Conservation (phyloP, 2,797 vertebrate species). For the Pyrocephalus nanus region DNA sequence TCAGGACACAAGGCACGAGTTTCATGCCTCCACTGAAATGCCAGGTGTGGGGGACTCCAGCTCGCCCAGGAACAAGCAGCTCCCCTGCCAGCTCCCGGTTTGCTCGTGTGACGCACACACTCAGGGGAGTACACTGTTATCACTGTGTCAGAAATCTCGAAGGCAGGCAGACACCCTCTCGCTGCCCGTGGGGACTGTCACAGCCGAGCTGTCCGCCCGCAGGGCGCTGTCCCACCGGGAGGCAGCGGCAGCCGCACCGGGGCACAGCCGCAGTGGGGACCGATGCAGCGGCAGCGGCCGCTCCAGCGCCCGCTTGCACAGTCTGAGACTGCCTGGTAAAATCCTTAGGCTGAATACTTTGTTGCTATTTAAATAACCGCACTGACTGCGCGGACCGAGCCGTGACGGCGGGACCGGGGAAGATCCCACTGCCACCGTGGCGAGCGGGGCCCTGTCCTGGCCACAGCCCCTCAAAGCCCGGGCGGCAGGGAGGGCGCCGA, state of each 20-base stretch:
- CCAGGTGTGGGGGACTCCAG: neutral
- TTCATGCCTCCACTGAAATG: rapidly evolving
- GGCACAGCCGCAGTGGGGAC: neutral
- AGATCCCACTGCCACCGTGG: no score
- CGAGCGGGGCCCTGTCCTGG: neutral
- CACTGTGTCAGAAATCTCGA: no score
- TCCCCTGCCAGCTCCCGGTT: neutral
- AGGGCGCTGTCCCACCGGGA: neutral
- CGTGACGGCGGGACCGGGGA: neutral
- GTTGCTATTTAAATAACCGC: neutral
- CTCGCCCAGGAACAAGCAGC: neutral
- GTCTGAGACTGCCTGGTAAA: neutral
- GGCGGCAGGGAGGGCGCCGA: neutral
- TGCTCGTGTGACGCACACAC: neutral
- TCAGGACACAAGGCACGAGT: neutral
- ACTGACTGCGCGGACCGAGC: neutral
- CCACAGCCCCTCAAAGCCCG: neutral
- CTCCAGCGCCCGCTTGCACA: neutral
- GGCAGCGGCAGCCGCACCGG: neutral
- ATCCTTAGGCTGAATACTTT: neutral
- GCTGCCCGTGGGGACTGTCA: neutral
- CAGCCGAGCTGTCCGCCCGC: neutral
- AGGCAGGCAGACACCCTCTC: neutral
- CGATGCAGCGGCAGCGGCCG: neutral
- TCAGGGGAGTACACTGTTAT: neutral